These are phyloP conservation scores for Argopecten irradians DNA, from an alignment of 1,140 invertebrate species.

Conservation along the genomic window DNA sequence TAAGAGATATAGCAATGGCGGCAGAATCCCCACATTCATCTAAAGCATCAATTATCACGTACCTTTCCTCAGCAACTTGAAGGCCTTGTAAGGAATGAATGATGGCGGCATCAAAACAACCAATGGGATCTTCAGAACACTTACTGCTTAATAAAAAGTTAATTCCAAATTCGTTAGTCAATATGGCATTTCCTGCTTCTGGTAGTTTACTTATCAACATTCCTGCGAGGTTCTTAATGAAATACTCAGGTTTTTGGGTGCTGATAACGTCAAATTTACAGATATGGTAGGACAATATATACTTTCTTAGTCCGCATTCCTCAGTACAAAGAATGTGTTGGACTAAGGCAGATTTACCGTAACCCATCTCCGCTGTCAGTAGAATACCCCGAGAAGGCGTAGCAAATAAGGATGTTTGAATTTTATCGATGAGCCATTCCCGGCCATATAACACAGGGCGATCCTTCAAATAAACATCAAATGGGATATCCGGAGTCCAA, in stretches of 20 bases:
- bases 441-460: not conserved
- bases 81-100: not conserved
- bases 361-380: slow-evolving; percentile 33
- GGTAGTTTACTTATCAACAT: not conserved
- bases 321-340: slow-evolving; percentile 1
- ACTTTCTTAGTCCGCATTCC: not conserved
- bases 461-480: not conserved
- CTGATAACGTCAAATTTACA: slow-evolving; percentile 30
- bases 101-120: not conserved
- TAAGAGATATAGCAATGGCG: not conserved
- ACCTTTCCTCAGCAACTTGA: not conserved
- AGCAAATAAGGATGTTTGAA: not conserved
- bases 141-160: not conserved
- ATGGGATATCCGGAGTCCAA: not conserved
- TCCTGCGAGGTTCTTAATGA: slow-evolving; percentile 27
- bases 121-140: not conserved
- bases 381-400: not conserved
- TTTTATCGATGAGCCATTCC: slow-evolving; percentile 1
- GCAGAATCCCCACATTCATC: slow-evolving; percentile 28
- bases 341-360: slow-evolving; percentile 35
- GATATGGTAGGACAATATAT: slow-evolving; percentile 14
- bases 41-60: slow-evolving; percentile 26
- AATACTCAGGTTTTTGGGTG: not conserved
- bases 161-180: not conserved
- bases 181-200: not conserved